Evolutionary conservation across 2,797 vertebrate genomes (phyloP), one percentile per base, ranked within the genome.

Genomic region (Typhlichthys subterraneus): DNA sequence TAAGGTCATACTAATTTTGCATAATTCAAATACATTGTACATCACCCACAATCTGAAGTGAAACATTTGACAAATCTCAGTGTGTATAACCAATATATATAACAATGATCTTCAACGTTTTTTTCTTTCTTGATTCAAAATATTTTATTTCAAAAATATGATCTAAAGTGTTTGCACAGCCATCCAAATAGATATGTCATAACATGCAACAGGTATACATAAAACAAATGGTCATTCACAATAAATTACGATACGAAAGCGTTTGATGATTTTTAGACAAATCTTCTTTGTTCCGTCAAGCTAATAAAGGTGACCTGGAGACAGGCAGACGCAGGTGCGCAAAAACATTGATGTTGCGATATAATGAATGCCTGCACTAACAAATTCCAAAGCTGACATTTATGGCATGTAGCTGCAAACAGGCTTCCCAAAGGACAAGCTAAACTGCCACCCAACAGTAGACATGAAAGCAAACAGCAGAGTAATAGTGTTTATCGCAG

Each of bases 351-450:
- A 82, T 76, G 66, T 51, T 65, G n/a, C 3, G 31, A 67, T 64
- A 67, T 86, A 17, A 81, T 82, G 82, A 80, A 79, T 67, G 67
- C 56, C 69, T 57, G 31, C 63, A 33, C 64, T 57, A 74, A 79
- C 69, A 76, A 72, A 81, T 82, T 67, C 73, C 58, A 48, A 61
- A 38, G 59, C 63, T 79, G 75, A 82, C 82, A 79, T 84, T 84
- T 76, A 77, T 69, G 61, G 65, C 29, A n/a, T 42, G 53, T 65
- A 9, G 53, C 68, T 81, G 71, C 81, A 85, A 76, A 81, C 42
- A 59, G 59, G 56, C 54, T 33, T 80, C 80, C 68, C 72, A 19
- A 13, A 67, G 83, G 71, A 65, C 55, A 52, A 71, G 68, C 42
- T 63, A 56, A 84, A 77, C 67, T 65, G 47, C 64, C 58, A 51